Evolutionary conservation across 2,113 vertebrate species (phyloP).

Genomic region (Tiliqua scincoides): DNA sequence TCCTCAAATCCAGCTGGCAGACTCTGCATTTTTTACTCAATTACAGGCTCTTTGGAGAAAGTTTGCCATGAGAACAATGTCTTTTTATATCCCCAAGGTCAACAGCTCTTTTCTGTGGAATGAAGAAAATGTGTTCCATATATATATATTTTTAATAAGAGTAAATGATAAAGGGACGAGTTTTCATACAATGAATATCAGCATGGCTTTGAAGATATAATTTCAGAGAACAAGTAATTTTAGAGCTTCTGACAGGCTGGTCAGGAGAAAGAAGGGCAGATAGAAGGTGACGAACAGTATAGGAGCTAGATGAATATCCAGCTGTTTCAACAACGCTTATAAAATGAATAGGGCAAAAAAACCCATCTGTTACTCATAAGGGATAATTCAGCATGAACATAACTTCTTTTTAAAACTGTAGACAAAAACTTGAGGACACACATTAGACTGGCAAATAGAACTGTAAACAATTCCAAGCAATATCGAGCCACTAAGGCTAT

Average conservation of each 20-base stretch:
- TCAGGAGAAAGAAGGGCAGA: slow-evolving; percentile 63
- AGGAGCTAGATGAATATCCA: slow-evolving; percentile 53
- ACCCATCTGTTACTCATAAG: slow-evolving; percentile 13
- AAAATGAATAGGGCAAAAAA: background rate
- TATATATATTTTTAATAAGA: background rate
- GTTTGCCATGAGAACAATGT: slow-evolving; percentile 19
- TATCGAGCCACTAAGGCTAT: background rate
- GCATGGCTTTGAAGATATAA: slow-evolving; percentile 72
- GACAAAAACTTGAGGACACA: slow-evolving; percentile 49
- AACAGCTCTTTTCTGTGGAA: slow-evolving; percentile 63
- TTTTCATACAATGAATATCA: slow-evolving; percentile 66
- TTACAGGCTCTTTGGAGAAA: slow-evolving; percentile 31
- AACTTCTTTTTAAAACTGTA: slow-evolving; percentile 34
- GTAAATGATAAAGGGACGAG: slow-evolving; percentile 65
- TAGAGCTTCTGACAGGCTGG: slow-evolving; percentile 65
- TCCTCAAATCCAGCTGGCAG: background rate
- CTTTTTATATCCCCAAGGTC: slow-evolving; percentile 63
- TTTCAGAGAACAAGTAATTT: slow-evolving; percentile 76
- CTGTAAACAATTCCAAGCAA: slow-evolving; percentile 66
- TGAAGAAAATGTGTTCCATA: slow-evolving; percentile 48
- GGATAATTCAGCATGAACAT: slow-evolving; percentile 55
- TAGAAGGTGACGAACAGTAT: slow-evolving; percentile 63
- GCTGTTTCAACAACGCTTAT: slow-evolving; percentile 48
- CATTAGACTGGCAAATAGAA: slow-evolving; percentile 50
- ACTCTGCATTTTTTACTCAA: slow-evolving; percentile 17